These are phyloP conservation scores for Spinibarbus caldwelli DNA, from an alignment of 2,797 vertebrate genomes.

Conservation along the genomic window DNA sequence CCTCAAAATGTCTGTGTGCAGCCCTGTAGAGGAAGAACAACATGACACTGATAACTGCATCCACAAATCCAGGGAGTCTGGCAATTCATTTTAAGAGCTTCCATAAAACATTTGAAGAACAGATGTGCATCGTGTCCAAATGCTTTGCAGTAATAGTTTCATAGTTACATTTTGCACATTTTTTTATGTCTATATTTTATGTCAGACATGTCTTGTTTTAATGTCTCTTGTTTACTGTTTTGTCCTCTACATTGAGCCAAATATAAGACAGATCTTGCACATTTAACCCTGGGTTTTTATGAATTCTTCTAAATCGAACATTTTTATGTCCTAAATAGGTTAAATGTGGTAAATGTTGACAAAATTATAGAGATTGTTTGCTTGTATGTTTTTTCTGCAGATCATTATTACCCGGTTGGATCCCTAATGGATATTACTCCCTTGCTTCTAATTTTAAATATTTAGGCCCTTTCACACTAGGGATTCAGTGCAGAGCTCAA, in stretches of 20 bases:
- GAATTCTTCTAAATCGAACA: no score
- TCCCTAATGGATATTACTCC: background rate
- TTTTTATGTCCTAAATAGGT: background rate
- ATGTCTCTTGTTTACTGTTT: background rate
- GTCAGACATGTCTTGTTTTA: background rate
- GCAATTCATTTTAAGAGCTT: slow-evolving; percentile 17
- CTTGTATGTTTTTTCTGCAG: background rate
- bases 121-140: slow-evolving; percentile 16
- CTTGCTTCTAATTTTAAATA: background rate
- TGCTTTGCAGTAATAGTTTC: slow-evolving; percentile 6
- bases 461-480: background rate
- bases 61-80: background rate
- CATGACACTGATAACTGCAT: background rate
- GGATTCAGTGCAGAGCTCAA: background rate
- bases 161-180: background rate
- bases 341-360: background rate
- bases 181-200: slow-evolving; percentile 19
- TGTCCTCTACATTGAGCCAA: background rate
- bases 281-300: background rate
- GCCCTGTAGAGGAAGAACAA: background rate
- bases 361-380: background rate
- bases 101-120: slow-evolving; percentile 6
- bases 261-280: background rate
- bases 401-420: background rate
- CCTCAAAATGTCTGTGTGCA: background rate